Base-by-base conservation (phyloP, 2,113 vertebrate genomes). In the Eurypyga helias region DNA sequence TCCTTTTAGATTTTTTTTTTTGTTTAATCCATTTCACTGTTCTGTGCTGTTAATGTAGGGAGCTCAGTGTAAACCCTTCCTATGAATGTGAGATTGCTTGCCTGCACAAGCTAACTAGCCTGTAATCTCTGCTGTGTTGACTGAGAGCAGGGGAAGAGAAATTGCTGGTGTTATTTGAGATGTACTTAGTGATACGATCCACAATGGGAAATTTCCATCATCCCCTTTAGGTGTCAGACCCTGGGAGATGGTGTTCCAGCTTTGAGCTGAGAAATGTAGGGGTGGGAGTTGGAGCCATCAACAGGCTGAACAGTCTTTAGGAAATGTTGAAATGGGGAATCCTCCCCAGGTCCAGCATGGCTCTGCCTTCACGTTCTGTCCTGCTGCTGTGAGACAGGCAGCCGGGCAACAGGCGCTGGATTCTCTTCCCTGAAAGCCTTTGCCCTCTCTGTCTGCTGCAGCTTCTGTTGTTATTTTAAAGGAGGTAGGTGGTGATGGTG, bases 351-450 rank as follows among this genome's bases (percentile, higher is more conserved):
- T 83, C 45, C 0, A 1, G 62, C 17, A 11, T 91, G 0, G 0
- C 55, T 80, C 65, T 93, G 36, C 43, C n/a, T 88, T 85, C 1
- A 0, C 28, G 11, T 46, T 62, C 17, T 66, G 28, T 61, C 54
- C 71, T 65, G 34, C 45, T 43, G 23, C 62, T 92, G 19, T 49
- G 71, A 54, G 67, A 33, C 7, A 7, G 33, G 41, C 71, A 69
- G 19, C 29, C 0, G 3, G 43, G 34, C 78, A 52, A 49, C 0
- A 8, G 15, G 10, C 0, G 0, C 23, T 82, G n/a, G n/a, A 51
- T 87, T 82, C 51, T 71, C 21, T 75, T 91, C 38, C 48, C 21
- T 21, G 38, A 48, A 20, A 0, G 2, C 1, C 69, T 84, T 93
- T 60, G 28, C 75, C 33, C 41, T 54, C 49, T 79, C 29, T 57